phyloP scores from a whole-genome alignment of 1,140 invertebrate species.

The Holotrichia oblita region DNA sequence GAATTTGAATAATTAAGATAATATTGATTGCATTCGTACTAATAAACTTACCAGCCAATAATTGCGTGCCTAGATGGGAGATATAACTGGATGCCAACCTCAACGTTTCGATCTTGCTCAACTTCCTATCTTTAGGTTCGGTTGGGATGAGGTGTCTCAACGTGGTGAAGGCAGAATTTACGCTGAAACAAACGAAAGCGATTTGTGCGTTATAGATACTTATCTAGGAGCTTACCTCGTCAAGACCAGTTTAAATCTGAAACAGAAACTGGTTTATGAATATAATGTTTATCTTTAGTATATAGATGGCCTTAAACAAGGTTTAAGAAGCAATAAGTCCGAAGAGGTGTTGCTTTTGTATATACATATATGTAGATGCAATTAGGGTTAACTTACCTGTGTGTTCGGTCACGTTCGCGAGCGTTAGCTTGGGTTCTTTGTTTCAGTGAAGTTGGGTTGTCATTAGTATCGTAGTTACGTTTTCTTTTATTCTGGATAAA shows the following conservation, averaged over 20 bases:
- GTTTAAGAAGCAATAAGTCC: not conserved
- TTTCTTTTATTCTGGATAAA: not conserved
- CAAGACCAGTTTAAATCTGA: slow-evolving; percentile 23
- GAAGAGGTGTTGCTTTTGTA: not conserved
- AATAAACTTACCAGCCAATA: slow-evolving; percentile 69
- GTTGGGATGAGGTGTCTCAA: slow-evolving; percentile 90
- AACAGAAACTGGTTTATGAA: slow-evolving; percentile 17
- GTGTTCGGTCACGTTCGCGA: slow-evolving; percentile 76
- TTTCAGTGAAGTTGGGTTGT: slow-evolving; percentile 52
- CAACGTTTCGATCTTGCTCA: slow-evolving; percentile 95
- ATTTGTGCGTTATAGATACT: not conserved
- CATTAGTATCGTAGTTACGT: not conserved
- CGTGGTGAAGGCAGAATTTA: slow-evolving; percentile 89
- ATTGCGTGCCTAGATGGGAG: slow-evolving; percentile 80
- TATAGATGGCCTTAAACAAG: not conserved
- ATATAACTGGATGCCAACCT: slow-evolving; percentile 93
- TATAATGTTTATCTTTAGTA: not conserved
- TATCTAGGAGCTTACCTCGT: slow-evolving; percentile 1
- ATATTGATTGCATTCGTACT: too few species aligned
- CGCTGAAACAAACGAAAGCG: slow-evolving; percentile 67
- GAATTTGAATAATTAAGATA: not conserved
- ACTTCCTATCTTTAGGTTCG: slow-evolving; percentile 88
- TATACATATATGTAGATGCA: too few species aligned
- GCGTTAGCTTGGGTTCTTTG: slow-evolving; percentile 78
- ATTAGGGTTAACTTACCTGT: slow-evolving; percentile 79